Conservation (phyloP, 92 coral and sea anemone genomes). For the Phenganax stokvisi region DNA sequence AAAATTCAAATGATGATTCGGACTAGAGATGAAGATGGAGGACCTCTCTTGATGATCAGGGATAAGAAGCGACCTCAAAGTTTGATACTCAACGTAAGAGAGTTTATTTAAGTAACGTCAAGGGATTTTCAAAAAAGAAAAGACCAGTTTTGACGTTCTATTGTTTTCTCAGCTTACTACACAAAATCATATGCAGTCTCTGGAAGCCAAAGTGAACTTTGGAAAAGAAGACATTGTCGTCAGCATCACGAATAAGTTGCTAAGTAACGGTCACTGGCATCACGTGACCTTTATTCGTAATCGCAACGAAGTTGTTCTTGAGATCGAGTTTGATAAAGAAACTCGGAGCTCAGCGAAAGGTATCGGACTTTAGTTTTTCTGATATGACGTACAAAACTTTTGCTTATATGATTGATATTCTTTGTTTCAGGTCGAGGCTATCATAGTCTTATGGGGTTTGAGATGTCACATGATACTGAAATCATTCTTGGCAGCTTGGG, state of each 20-base stretch:
- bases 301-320: conserved; percentile 59
- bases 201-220: conserved; percentile 3
- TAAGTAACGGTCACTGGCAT: conserved; percentile 87
- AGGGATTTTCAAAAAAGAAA: not conserved
- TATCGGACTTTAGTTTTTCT: conserved; percentile 12
- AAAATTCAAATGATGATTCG: conserved; percentile 71
- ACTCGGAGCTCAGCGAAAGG: conserved; percentile 55
- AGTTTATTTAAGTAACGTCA: not conserved
- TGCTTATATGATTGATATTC: not conserved
- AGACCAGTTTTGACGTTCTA: no score
- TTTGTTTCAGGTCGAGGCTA: conserved; percentile 1
- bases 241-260: conserved; percentile 54
- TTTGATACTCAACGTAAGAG: conserved; percentile 56
- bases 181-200: not conserved
- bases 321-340: conserved; percentile 55
- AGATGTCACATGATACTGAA: not conserved
- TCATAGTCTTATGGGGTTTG: not conserved
- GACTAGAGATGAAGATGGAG: conserved; percentile 83
- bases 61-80: conserved; percentile 55
- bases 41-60: conserved; percentile 60
- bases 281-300: conserved; percentile 61
- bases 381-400: conserved; percentile 35
- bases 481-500: conserved; percentile 19
- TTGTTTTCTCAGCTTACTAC: not conserved
- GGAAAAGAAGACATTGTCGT: not conserved